phyloP scores from a whole-genome alignment of 2,888 invertebrate species.

The Athrips mouffetella region DNA sequence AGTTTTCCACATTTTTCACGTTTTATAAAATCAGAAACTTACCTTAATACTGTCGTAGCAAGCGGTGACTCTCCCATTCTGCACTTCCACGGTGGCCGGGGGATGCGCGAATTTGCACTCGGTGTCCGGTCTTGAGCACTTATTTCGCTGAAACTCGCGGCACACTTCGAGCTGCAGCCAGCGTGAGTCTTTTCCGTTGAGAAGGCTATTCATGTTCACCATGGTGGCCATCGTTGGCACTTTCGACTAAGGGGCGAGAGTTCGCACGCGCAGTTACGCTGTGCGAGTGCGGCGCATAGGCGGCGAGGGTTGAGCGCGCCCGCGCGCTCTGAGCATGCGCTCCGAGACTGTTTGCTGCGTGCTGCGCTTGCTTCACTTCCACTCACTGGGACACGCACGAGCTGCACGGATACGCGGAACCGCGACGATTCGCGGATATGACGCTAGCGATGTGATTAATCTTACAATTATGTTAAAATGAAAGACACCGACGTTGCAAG shows the following conservation, averaged over 20 bases:
- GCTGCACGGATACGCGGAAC: slow-evolving; percentile 39
- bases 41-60: slow-evolving; percentile 99
- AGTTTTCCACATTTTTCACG: background rate
- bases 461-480: slow-evolving; percentile 70
- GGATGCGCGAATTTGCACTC: slow-evolving; percentile 99
- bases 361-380: slow-evolving; percentile 52
- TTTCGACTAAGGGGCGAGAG: slow-evolving; percentile 37
- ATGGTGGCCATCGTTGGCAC: slow-evolving; percentile 86
- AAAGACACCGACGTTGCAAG: slow-evolving; percentile 77
- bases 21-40: slow-evolving; percentile 51
- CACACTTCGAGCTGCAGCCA: slow-evolving; percentile 99
- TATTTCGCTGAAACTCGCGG: slow-evolving; percentile 99
- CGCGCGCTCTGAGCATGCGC: slow-evolving; percentile 67
- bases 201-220: slow-evolving; percentile 97
- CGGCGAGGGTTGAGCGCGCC: slow-evolving; percentile 64
- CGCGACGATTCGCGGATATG: slow-evolving; percentile 41
- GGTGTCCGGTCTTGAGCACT: slow-evolving; percentile 98
- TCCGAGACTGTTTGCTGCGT: slow-evolving; percentile 38
- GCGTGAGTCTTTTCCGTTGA: slow-evolving; percentile 99
- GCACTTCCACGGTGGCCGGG: slow-evolving; percentile 99
- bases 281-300: slow-evolving; percentile 74
- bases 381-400: slow-evolving; percentile 56
- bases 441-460: slow-evolving; percentile 58
- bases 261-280: slow-evolving; percentile 67
- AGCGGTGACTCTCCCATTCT: slow-evolving; percentile 99